A percentile compares a stretch with the other conserved stretches of the same genome.
Evolutionary conservation across 2,113 vertebrate species (phyloP).

Genomic region (Microcebus lehilahytsara): DNA sequence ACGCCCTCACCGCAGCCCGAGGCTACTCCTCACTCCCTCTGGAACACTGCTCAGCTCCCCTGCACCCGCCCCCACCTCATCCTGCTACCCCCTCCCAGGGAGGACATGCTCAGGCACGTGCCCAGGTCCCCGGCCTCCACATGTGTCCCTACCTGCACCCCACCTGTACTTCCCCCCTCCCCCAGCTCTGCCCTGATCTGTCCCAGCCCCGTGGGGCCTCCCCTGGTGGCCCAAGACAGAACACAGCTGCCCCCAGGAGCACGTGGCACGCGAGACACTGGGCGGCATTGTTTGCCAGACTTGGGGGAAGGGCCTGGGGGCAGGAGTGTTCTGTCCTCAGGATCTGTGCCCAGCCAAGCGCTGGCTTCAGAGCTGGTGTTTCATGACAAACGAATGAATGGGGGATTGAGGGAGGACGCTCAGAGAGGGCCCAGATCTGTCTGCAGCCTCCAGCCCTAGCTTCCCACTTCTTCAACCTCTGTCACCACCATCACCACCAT

Average conservation of each 20-base stretch:
- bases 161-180: background rate
- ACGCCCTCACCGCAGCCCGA: fast-evolving
- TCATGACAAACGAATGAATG: background rate
- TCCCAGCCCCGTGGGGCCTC: background rate
- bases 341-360: background rate
- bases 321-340: background rate
- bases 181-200: background rate
- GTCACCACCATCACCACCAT: background rate
- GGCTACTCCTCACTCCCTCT: background rate
- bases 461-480: background rate
- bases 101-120: background rate
- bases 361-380: background rate
- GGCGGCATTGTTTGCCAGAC: background rate
- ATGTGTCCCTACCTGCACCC: background rate
- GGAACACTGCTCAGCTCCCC: too few species aligned
- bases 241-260: background rate
- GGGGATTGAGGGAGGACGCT: background rate
- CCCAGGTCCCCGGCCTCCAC: background rate
- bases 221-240: background rate
- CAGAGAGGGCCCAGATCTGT: too few species aligned
- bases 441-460: background rate
- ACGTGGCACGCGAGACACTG: background rate
- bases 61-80: background rate
- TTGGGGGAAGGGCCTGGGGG: background rate
- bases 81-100: background rate